Percentiles rank a stretch among this genome's conserved stretches.
These are phyloP conservation scores for Gadopsis marmoratus DNA, from an alignment of 2,797 vertebrate species.

Conservation along the genomic window DNA sequence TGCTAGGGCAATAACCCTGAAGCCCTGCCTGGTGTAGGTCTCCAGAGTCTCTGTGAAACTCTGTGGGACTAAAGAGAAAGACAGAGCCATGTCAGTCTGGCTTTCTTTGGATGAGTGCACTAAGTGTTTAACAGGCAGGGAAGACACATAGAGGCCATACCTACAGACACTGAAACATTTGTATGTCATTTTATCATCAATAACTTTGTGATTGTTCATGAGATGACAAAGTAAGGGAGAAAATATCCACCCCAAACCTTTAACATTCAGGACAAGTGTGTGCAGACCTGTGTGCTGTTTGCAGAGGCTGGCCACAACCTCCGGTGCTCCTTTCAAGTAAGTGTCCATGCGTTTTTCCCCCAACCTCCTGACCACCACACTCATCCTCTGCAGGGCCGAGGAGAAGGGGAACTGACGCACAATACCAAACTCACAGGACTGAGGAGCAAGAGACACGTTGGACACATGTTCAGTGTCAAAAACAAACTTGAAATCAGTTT, in stretches of 20 bases:
- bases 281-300: slow-evolving; percentile 90
- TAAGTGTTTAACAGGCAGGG: neutral
- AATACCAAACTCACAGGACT: slow-evolving; percentile 93
- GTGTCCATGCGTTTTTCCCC: slow-evolving; percentile 95
- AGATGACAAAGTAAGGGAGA: neutral
- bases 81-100: slow-evolving; percentile 6
- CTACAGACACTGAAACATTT: no score
- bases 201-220: neutral
- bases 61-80: slow-evolving; percentile 86
- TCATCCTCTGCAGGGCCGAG: slow-evolving; percentile 95
- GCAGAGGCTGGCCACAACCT: slow-evolving; percentile 93
- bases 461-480: neutral
- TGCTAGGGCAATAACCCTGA: slow-evolving; percentile 96
- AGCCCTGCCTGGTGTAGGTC: slow-evolving; percentile 94
- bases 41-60: slow-evolving; percentile 91
- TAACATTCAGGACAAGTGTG: neutral
- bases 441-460: slow-evolving; percentile 26
- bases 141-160: neutral
- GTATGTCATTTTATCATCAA: neutral
- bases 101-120: neutral
- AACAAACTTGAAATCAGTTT: neutral
- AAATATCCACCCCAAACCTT: neutral
- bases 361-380: slow-evolving; percentile 91
- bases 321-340: slow-evolving; percentile 96
- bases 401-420: slow-evolving; percentile 98